These are phyloP conservation scores for Oceanodroma leucorhoa DNA, from an alignment of 2,797 vertebrate genomes.

Conservation along the genomic window DNA sequence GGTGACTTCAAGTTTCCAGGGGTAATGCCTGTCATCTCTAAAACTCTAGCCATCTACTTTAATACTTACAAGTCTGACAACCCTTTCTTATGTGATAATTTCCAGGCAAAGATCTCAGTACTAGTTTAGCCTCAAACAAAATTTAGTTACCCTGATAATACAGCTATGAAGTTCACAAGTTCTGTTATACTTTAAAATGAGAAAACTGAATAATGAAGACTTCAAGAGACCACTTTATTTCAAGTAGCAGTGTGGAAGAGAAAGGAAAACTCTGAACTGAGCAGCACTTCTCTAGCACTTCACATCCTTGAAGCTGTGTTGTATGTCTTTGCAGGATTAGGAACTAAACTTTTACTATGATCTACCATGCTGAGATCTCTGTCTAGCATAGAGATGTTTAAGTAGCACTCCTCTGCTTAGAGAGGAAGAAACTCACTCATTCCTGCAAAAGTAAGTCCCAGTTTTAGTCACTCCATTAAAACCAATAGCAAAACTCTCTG, in stretches of 20 bases:
- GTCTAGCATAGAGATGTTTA: neutral
- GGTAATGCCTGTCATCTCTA: neutral
- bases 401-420: neutral
- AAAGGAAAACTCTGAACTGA: neutral
- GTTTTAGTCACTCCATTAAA: neutral
- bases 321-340: neutral
- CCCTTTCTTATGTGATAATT: neutral
- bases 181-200: neutral
- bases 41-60: neutral
- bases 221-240: neutral
- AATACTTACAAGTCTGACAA: neutral
- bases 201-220: neutral
- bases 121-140: neutral
- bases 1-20: neutral
- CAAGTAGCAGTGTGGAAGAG: neutral
- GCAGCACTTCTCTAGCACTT: neutral
- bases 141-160: neutral
- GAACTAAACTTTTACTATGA: neutral
- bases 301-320: neutral
- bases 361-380: neutral
- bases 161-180: neutral
- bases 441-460: neutral
- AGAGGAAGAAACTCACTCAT: neutral
- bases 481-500: neutral
- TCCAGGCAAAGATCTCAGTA: neutral